A percentile compares a stretch with the other conserved stretches of the same genome.
These are phyloP conservation scores for Cephonodes hylas DNA, from an alignment of 2,888 invertebrate genomes.

Conservation along the genomic window DNA sequence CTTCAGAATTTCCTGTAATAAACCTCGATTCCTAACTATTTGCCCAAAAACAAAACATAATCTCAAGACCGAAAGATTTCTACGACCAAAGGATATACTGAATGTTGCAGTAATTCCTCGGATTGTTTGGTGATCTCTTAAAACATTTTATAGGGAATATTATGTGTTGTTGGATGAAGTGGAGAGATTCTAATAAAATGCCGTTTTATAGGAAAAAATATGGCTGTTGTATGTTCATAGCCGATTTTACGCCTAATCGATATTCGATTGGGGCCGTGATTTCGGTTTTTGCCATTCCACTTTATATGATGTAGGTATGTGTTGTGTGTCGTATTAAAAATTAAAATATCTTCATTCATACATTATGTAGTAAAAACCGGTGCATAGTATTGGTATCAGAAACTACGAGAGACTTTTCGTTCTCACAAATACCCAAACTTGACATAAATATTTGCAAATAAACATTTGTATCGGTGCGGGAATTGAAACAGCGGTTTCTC, in stretches of 20 bases:
- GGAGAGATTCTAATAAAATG: constrained; percentile 4
- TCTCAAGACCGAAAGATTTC: background rate
- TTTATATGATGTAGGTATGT: background rate
- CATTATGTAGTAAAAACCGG: too few species aligned
- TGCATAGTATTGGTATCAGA: too few species aligned
- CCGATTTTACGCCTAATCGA: background rate
- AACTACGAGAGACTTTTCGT: too few species aligned
- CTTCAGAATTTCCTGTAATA: too few species aligned
- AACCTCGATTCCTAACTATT: background rate
- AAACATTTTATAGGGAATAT: constrained; percentile 1
- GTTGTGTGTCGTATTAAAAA: too few species aligned
- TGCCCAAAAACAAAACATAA: background rate
- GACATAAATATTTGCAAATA: too few species aligned
- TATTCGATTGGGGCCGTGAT: background rate
- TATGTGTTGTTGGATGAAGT: constrained; percentile 6
- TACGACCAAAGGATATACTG: background rate
- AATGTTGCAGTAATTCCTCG: background rate
- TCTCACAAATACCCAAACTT: too few species aligned
- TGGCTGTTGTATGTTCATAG: background rate
- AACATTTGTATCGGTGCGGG: too few species aligned
- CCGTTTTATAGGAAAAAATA: constrained; percentile 2
- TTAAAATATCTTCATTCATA: too few species aligned
- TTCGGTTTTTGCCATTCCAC: background rate
- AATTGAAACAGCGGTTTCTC: too few species aligned
- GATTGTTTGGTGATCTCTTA: constrained; percentile 7